Evolutionary conservation across 2,888 invertebrate genomes (phyloP), one percentile per base, ranked within the genome.

Genomic region (Orthosia cruda): DNA sequence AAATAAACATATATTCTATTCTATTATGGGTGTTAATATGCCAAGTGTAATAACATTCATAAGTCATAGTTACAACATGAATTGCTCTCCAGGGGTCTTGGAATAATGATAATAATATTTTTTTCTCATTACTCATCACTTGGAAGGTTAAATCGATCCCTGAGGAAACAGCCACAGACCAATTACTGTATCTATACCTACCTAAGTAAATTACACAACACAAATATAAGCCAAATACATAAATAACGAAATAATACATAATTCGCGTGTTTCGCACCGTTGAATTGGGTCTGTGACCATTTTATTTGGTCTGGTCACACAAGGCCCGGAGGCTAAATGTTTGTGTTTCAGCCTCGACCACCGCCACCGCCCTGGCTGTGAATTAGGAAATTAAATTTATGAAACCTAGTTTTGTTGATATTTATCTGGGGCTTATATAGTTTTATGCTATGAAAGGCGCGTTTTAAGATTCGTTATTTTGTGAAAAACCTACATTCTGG

Each of bases 281-380:
- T n/a, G 20, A 78, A 64, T 40, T 58, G 45, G 57, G 59, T 45
- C 64, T 52, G 71, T 16, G 47, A 18, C 18, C 58, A 77, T 64
- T 80, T 81, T 81, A 84, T 81, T 83, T 79, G 72, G 12, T n/a
- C 55, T 71, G 65, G 84, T 83, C 84, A 81, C 80, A 79, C 83
- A 23, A 62, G 54, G 62, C 9, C 13, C 26, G 52, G 23, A 78
- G 32, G 55, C 71, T 54, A 65, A 77, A 47, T 57, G 13, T 67
- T 63, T 50, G 63, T 58, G 78, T 68, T 23, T 15, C 11, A 13
- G 13, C 7, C 59, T 64, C 45, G 67, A 26, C 40, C 78, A 13
- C 47, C 66, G 52, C 81, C 65, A 15, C 47, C 0, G 20, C 65
- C 40, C 3, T 0, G 20, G 49, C 26, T 55, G 40, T 11, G 63